phyloP scores from a whole-genome alignment of 2,113 vertebrate species.

The Chamaetylas fuelleborni region DNA sequence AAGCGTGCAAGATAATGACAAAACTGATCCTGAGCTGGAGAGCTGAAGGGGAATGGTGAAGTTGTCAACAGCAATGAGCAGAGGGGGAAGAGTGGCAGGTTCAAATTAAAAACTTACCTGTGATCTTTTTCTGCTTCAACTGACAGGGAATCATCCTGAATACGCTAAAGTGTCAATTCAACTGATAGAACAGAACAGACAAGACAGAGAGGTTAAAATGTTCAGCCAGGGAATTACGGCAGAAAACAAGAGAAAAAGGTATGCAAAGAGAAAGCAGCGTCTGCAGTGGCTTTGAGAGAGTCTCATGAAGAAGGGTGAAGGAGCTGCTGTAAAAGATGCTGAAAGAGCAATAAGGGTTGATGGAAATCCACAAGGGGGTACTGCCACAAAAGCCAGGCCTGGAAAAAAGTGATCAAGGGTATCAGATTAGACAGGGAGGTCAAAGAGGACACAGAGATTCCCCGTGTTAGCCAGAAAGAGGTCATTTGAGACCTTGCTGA shows the following conservation, averaged over 20 bases:
- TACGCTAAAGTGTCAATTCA: background rate
- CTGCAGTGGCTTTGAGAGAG: background rate
- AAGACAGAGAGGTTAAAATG: background rate
- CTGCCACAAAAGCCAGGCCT: slow-evolving; percentile 25
- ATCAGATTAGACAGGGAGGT: slow-evolving; percentile 50
- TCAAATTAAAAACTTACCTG: slow-evolving; percentile 31
- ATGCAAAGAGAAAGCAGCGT: background rate
- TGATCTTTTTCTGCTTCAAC: background rate
- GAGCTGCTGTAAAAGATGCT: background rate
- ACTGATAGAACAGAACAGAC: background rate
- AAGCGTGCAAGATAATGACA: background rate
- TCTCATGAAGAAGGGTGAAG: background rate
- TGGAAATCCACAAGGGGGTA: background rate
- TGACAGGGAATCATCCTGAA: slow-evolving; percentile 5
- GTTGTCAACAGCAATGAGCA: background rate
- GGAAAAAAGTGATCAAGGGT: slow-evolving; percentile 8
- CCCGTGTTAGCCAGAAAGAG: background rate
- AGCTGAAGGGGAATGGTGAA: background rate
- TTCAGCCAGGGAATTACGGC: background rate
- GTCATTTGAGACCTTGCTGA: slow-evolving; percentile 58
- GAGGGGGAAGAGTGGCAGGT: background rate
- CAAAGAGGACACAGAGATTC: slow-evolving; percentile 52
- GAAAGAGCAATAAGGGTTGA: slow-evolving; percentile 9
- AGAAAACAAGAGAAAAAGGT: background rate
- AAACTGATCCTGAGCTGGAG: background rate